Evolutionary conservation across 2,113 vertebrate species (phyloP), one percentile per base, ranked within the genome.

Genomic region (Phocoena phocoena): DNA sequence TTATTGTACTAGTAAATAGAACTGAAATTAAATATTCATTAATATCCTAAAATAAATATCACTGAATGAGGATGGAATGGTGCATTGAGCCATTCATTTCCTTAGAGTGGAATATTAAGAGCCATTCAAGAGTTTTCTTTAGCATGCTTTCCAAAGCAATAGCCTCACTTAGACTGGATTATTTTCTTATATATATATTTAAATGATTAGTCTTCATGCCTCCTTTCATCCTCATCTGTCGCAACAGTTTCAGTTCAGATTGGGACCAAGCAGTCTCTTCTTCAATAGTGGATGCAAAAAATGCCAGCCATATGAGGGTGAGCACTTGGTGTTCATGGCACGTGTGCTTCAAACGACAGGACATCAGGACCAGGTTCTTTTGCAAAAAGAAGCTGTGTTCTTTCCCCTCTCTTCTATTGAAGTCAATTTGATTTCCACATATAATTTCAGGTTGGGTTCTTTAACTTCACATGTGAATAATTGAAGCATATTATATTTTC

Each of bases 1-100:
- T 96, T 89, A 96, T 94, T 82, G 20, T 91, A 89, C 87, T 83
- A 92, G 93, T 98, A 97, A 98, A 95, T 93, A 97, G 82, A 95
- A 94, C 36, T 96, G n/a, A 96, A 83, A 98, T 97, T 92, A 98
- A 98, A 97, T 97, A 97, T 97, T 97, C 81, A 97, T 98, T 97
- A 97, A 95, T 97, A 93, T 87, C 74, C 79, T 95, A 53, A 95
- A 97, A 93, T 97, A 97, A 96, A 94, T 95, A 96, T 58, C 92
- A 62, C 28, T 84, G 91, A 96, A 93, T 74, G 89, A 89, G 73
- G 76, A 81, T 93, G 31, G 58, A 55, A 76, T 95, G 92, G 73
- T 70, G 67, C 83, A 76, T 3, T 76, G 90, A 88, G 31, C 53
- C 89, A 87, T 91, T 94, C 53, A n/a, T 88, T 93, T 85, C 55